Evolutionary conservation across 1,140 invertebrate genomes (phyloP).

Genomic region (Sminthurinus signatus): DNA sequence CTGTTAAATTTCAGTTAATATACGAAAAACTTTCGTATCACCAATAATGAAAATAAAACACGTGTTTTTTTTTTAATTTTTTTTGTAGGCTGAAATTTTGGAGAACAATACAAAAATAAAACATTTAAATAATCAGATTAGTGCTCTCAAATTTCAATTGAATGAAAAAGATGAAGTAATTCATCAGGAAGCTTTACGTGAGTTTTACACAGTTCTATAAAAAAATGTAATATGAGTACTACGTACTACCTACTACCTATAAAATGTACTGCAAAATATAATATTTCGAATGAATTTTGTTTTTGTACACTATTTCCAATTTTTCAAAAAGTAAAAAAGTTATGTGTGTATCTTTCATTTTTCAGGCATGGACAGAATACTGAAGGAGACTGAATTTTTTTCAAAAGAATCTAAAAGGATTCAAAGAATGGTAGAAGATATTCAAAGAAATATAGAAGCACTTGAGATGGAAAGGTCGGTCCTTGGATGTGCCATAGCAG

Average conservation of each 20-base stretch:
- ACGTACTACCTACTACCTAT: too few relatives aligned
- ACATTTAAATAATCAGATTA: neutral
- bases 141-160: neutral
- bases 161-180: slow-evolving; percentile 14
- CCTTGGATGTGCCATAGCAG: slow-evolving; percentile 20
- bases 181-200: slow-evolving; percentile 9
- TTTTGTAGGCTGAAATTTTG: neutral
- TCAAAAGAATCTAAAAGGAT: slow-evolving; percentile 20
- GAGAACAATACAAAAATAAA: neutral
- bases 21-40: neutral
- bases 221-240: too few relatives aligned
- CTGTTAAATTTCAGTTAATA: neutral
- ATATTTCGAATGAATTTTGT: too few relatives aligned
- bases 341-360: neutral
- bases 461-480: slow-evolving; percentile 23
- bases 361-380: slow-evolving; percentile 17
- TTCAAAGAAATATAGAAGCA: slow-evolving; percentile 16
- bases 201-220: neutral
- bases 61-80: neutral
- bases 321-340: too few relatives aligned
- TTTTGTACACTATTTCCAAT: too few relatives aligned
- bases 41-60: neutral
- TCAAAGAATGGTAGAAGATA: slow-evolving; percentile 21
- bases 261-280: too few relatives aligned
- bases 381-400: slow-evolving; percentile 27